Evolutionary conservation across 1,140 invertebrate genomes (phyloP).

Genomic region (Limonius californicus): DNA sequence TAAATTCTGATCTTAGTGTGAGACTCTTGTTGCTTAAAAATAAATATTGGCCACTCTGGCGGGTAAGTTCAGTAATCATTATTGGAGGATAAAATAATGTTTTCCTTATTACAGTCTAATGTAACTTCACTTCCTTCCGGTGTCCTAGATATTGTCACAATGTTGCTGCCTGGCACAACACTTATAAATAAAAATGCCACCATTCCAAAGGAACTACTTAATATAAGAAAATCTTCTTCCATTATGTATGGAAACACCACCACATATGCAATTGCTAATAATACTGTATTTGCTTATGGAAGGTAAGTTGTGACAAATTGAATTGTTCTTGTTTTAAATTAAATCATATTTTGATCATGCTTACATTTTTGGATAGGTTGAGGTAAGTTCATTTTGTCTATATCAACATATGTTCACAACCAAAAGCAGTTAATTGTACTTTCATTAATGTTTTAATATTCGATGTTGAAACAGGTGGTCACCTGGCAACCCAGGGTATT

Average conservation of each 20-base stretch:
- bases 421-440: too few species aligned
- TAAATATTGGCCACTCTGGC: constrained; percentile 49
- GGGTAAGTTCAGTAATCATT: constrained; percentile 40
- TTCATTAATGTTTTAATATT: too few species aligned
- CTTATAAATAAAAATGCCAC: constrained; percentile 58
- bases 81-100: background rate
- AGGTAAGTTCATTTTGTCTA: background rate
- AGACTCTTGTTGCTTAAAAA: constrained; percentile 38
- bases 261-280: constrained; percentile 48
- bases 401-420: too few species aligned
- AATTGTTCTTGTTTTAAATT: background rate
- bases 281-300: constrained; percentile 56
- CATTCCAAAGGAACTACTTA: constrained; percentile 45
- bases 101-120: constrained; percentile 22
- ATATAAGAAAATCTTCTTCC: constrained; percentile 48
- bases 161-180: constrained; percentile 70
- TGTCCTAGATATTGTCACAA: constrained; percentile 60
- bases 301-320: constrained; percentile 19
- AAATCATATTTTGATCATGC: background rate
- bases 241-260: constrained; percentile 57
- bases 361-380: background rate
- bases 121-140: constrained; percentile 39
- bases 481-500: constrained; percentile 64
- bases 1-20: constrained; percentile 31
- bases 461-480: constrained; percentile 64